phyloP scores from a whole-genome alignment of 2,797 vertebrate species.

The Prunella strophiata region DNA sequence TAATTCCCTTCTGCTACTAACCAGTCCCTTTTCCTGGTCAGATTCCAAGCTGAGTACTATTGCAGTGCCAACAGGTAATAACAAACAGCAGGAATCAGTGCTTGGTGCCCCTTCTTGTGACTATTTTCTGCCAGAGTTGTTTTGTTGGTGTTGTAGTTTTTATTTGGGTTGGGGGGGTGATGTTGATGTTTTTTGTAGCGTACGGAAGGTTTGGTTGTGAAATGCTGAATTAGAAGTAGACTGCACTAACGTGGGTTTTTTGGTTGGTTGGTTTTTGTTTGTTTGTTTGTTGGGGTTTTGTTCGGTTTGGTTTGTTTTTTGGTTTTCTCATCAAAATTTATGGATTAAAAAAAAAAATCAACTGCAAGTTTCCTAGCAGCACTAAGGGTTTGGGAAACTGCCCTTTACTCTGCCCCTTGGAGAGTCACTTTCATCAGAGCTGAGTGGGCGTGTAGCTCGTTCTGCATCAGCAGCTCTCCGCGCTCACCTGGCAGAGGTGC shows the following conservation, averaged over 20 bases:
- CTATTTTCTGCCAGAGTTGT: background rate
- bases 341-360: accelerated
- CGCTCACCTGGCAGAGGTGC: background rate
- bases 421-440: background rate
- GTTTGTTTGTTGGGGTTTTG: background rate
- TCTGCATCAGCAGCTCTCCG: background rate
- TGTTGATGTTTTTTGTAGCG: background rate
- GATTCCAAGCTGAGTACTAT: background rate
- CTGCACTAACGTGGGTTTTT: background rate
- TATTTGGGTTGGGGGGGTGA: background rate
- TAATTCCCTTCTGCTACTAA: background rate
- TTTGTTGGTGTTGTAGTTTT: background rate
- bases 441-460: background rate
- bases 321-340: background rate
- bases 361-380: background rate
- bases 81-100: background rate
- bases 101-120: background rate
- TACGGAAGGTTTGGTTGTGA: background rate
- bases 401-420: background rate
- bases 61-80: background rate
- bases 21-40: background rate
- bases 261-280: background rate
- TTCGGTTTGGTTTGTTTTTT: background rate
- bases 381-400: background rate
- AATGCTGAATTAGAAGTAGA: background rate